A percentile compares a stretch with the other conserved stretches of the same genome.
Conservation (phyloP, 2,888 invertebrate genomes). For the Agrotis clavis region DNA sequence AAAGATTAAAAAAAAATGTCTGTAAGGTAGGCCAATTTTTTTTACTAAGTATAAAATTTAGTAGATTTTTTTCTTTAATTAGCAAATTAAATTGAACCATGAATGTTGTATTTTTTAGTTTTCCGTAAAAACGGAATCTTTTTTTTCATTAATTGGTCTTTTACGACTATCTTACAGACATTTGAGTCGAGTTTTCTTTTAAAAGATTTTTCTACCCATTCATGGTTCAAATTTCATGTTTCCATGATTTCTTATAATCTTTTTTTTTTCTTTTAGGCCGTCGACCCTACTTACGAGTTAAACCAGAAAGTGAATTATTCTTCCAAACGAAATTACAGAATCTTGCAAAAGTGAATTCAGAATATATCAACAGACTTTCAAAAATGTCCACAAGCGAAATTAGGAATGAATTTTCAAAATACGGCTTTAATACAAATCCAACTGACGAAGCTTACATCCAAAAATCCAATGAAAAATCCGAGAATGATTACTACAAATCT, state of each 20-base stretch:
- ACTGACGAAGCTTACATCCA: constrained; percentile 73
- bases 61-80: constrained; percentile 48
- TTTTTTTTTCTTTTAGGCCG: constrained; percentile 75
- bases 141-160: constrained; percentile 36
- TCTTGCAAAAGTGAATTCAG: constrained; percentile 82
- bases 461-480: constrained; percentile 76
- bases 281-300: constrained; percentile 80
- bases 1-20: constrained; percentile 80
- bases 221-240: constrained; percentile 82
- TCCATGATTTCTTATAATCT: constrained; percentile 34
- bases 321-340: constrained; percentile 85
- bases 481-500: constrained; percentile 88
- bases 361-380: constrained; percentile 82
- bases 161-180: constrained; percentile 88
- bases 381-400: constrained; percentile 86
- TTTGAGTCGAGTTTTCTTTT: constrained; percentile 76
- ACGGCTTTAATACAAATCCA: constrained; percentile 81
- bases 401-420: constrained; percentile 84
- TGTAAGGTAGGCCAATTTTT: constrained; percentile 90
- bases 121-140: constrained; percentile 32
- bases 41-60: constrained; percentile 69
- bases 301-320: constrained; percentile 86
- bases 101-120: constrained; percentile 79
- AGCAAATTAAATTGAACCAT: constrained; percentile 81
- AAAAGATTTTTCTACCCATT: constrained; percentile 73